A percentile compares a stretch with the other conserved stretches of the same genome.
Evolutionary conservation across 2,797 vertebrate species (phyloP).

Genomic region (Fistularia tabacaria): DNA sequence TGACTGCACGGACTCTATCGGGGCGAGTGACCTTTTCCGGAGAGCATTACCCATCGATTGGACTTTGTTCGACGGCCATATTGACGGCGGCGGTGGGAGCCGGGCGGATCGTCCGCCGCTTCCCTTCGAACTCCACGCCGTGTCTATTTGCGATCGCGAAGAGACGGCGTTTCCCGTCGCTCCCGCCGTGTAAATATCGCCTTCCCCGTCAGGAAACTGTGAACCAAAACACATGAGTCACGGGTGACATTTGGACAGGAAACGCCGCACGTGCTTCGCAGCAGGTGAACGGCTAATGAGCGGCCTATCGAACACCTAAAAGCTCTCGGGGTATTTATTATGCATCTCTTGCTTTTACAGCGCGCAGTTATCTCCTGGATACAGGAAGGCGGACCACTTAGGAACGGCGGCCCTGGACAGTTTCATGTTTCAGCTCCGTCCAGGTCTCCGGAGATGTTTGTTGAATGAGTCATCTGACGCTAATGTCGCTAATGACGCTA

Average conservation of each 20-base stretch:
- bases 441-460: no score
- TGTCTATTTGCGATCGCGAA: not conserved
- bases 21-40: conserved; percentile 22
- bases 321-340: conserved; percentile 9
- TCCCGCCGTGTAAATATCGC: no score
- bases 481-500: no score
- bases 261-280: conserved; percentile 9
- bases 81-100: not conserved
- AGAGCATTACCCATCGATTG: conserved; percentile 15
- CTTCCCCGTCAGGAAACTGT: not conserved
- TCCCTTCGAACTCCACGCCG: not conserved
- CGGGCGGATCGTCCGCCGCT: no score
- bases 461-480: no score
- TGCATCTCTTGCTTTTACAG: conserved; percentile 4
- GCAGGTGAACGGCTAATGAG: conserved; percentile 18
- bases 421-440: no score
- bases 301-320: conserved; percentile 15
- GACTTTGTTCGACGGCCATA: conserved; percentile 10
- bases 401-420: not conserved
- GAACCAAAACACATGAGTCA: conserved; percentile 11
- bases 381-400: conserved; percentile 17
- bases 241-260: conserved; percentile 21
- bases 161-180: no score
- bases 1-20: not conserved
- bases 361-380: conserved; percentile 9